phyloP scores from a whole-genome alignment of 2,797 vertebrate species.

The Poeciliopsis turneri region DNA sequence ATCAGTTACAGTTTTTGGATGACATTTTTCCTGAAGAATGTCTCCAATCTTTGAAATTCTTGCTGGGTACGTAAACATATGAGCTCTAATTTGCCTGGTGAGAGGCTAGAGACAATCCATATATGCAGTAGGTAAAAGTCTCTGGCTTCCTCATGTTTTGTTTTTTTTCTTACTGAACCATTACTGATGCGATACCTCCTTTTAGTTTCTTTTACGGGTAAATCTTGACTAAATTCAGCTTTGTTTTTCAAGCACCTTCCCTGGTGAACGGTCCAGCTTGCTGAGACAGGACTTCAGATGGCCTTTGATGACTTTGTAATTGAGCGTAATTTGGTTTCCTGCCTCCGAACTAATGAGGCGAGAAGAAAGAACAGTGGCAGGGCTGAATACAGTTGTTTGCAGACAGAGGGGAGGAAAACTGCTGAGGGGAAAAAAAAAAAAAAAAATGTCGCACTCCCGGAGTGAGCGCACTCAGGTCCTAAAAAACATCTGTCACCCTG shows the following conservation, averaged over 20 bases:
- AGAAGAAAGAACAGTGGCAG: slow-evolving; percentile 64
- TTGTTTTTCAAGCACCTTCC: slow-evolving; percentile 10
- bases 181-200: slow-evolving; percentile 34
- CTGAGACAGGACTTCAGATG: slow-evolving; percentile 79
- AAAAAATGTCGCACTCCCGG: slow-evolving; percentile 4
- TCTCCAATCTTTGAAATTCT: neutral
- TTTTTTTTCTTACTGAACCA: slow-evolving; percentile 8
- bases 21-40: neutral
- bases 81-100: neutral
- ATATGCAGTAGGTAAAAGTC: slow-evolving; percentile 10
- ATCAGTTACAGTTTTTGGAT: neutral
- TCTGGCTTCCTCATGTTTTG: slow-evolving; percentile 15
- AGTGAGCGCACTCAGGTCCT: slow-evolving; percentile 53
- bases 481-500: slow-evolving; percentile 65
- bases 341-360: slow-evolving; percentile 82
- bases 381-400: slow-evolving; percentile 58
- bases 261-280: slow-evolving; percentile 48
- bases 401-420: slow-evolving; percentile 29
- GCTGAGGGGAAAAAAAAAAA: neutral
- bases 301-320: slow-evolving; percentile 82
- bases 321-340: slow-evolving; percentile 83
- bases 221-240: slow-evolving; percentile 12
- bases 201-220: slow-evolving; percentile 21
- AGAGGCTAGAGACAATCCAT: slow-evolving; percentile 5
- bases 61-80: neutral